These are phyloP conservation scores for Dunckerocampus dactyliophorus DNA, from an alignment of 2,113 vertebrate species.

Conservation along the genomic window DNA sequence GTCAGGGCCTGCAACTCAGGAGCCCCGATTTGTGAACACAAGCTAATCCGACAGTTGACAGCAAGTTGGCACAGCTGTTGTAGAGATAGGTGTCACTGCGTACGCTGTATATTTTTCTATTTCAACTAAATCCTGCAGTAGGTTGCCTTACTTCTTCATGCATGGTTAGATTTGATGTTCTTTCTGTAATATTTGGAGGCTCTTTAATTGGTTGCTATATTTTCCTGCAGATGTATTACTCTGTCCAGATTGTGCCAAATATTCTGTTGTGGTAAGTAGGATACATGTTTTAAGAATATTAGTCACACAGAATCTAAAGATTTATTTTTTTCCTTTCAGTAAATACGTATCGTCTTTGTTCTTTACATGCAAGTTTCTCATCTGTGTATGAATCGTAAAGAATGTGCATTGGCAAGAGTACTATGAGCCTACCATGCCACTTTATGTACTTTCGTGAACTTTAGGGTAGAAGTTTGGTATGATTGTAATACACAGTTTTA, in stretches of 20 bases:
- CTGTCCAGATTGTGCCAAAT: conserved; percentile 60
- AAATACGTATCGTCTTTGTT: conserved; percentile 49
- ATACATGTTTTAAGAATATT: conserved; percentile 44
- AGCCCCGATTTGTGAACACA: conserved; percentile 36
- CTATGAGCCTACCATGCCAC: conserved; percentile 36
- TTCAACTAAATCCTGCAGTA: conserved; percentile 85
- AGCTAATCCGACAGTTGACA: conserved; percentile 40
- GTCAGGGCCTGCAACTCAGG: conserved; percentile 13
- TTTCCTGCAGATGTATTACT: conserved; percentile 48
- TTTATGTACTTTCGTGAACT: conserved; percentile 53
- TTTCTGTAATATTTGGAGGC: conserved; percentile 75
- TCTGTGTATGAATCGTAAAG: conserved; percentile 46
- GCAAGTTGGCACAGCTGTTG: conserved; percentile 50
- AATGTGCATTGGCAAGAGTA: conserved; percentile 45
- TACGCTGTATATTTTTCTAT: conserved; percentile 74
- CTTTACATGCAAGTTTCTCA: conserved; percentile 53
- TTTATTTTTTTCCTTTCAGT: conserved; percentile 27
- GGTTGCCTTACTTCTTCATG: conserved; percentile 87
- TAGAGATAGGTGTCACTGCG: conserved; percentile 62
- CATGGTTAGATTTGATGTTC: conserved; percentile 87
- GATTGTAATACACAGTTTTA: conserved; percentile 46
- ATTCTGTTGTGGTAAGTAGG: conserved; percentile 61
- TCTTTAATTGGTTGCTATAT: conserved; percentile 50
- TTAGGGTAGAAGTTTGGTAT: conserved; percentile 44
- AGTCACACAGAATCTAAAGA: conserved; percentile 41